Conservation (phyloP, 2,113 vertebrate species). For the Colius striatus region DNA sequence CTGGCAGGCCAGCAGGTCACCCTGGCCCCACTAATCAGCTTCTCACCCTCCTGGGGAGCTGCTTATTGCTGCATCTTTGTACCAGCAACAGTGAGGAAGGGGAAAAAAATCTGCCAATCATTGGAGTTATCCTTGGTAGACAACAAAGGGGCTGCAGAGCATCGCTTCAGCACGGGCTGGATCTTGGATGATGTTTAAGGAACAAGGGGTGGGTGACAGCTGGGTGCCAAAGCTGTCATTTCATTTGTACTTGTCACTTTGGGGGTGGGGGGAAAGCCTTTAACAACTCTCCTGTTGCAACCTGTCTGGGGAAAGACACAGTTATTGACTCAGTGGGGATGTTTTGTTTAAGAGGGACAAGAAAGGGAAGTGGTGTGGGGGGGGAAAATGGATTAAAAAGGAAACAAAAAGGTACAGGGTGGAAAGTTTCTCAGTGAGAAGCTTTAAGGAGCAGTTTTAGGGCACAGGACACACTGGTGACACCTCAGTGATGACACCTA, state of each 20-base stretch:
- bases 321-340: background rate
- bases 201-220: background rate
- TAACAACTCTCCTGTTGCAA: background rate
- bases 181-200: background rate
- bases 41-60: background rate
- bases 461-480: background rate
- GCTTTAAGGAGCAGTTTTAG: background rate
- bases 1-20: background rate
- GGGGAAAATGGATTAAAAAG: background rate
- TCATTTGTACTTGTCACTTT: background rate
- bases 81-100: too few species aligned
- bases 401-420: background rate
- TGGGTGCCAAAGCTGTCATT: background rate
- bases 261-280: accelerated
- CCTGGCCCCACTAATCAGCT: background rate
- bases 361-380: background rate
- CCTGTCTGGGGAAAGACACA: accelerated
- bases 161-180: background rate
- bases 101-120: background rate
- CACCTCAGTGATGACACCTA: accelerated
- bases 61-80: background rate
- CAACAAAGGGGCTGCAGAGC: background rate
- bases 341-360: background rate
- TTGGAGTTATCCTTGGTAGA: background rate
- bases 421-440: background rate